These are phyloP conservation scores for Cyrtorhinus lividipennis DNA, from an alignment of 1,140 invertebrate species.

Conservation along the genomic window DNA sequence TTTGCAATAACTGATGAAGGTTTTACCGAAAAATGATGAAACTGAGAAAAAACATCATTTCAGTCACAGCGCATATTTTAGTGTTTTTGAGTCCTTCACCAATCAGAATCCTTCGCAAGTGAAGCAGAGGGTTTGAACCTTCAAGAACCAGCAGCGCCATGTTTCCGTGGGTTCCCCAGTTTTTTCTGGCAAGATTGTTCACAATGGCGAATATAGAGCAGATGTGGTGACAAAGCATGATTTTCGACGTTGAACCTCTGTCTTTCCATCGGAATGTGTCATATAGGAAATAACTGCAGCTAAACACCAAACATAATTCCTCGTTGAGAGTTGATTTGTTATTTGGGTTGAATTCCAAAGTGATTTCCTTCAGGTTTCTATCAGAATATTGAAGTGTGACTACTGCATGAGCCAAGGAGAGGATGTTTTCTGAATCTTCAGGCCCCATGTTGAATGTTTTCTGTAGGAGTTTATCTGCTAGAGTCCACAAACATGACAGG, in stretches of 20 bases:
- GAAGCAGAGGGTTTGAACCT: conserved; percentile 1
- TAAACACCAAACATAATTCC: neutral
- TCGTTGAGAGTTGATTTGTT: neutral
- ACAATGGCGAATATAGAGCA: conserved; percentile 10
- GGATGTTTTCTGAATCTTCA: neutral
- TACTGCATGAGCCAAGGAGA: conserved; percentile 1
- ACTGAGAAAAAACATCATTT: conserved; percentile 11
- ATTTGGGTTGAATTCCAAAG: neutral
- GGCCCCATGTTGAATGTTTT: too few species aligned
- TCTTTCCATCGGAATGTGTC: neutral
- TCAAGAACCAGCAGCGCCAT: conserved; percentile 5
- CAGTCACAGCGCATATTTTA: conserved; percentile 16
- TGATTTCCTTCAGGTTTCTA: neutral
- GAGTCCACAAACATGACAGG: neutral
- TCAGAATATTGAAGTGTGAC: neutral
- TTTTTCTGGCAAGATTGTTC: neutral
- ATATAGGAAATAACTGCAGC: conserved; percentile 7
- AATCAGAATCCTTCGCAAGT: conserved; percentile 2
- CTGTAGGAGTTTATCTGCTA: neutral
- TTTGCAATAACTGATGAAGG: neutral
- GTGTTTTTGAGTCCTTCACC: conserved; percentile 11
- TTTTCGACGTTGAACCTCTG: neutral
- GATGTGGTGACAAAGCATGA: conserved; percentile 10
- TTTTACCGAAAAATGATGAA: neutral
- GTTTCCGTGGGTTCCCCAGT: neutral